A percentile compares a stretch with the other conserved stretches of the same genome.
phyloP scores from a whole-genome alignment of 2,797 vertebrate species.

The Trachurus trachurus region DNA sequence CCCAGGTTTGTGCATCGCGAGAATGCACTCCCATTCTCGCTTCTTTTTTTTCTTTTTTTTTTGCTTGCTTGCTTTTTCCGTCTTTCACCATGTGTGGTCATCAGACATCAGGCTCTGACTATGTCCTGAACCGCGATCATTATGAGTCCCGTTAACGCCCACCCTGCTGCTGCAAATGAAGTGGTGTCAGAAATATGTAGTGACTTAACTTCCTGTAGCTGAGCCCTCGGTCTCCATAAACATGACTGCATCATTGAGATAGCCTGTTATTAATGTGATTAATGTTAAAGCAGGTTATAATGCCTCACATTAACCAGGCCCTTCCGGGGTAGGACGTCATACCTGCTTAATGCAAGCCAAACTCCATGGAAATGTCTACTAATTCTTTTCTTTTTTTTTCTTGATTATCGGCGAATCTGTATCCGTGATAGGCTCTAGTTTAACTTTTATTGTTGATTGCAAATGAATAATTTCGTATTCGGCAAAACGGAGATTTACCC shows the following conservation, averaged over 20 bases:
- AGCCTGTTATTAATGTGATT: not conserved
- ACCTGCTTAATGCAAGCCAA: not conserved
- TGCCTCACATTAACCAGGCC: not conserved
- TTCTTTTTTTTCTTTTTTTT: no score
- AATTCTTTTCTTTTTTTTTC: not conserved
- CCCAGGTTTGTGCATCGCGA: slow-evolving; percentile 43
- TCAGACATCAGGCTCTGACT: not conserved
- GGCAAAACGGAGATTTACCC: not conserved
- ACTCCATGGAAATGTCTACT: not conserved
- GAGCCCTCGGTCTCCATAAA: not conserved
- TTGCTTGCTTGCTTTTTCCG: no score
- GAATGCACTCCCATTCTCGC: no score
- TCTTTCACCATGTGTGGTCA: no score
- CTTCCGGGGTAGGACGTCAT: not conserved
- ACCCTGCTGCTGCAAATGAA: not conserved
- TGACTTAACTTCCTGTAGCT: not conserved
- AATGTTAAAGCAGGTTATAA: not conserved
- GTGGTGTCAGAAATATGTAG: not conserved
- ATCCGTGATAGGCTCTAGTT: rapidly evolving
- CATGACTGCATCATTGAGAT: rapidly evolving
- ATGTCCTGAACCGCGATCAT: not conserved
- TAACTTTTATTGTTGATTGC: rapidly evolving
- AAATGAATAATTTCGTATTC: not conserved
- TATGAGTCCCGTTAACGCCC: not conserved
- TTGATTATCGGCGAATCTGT: rapidly evolving